phyloP scores from a whole-genome alignment of 2,888 invertebrate species.

The Leptopilina drosophilae region DNA sequence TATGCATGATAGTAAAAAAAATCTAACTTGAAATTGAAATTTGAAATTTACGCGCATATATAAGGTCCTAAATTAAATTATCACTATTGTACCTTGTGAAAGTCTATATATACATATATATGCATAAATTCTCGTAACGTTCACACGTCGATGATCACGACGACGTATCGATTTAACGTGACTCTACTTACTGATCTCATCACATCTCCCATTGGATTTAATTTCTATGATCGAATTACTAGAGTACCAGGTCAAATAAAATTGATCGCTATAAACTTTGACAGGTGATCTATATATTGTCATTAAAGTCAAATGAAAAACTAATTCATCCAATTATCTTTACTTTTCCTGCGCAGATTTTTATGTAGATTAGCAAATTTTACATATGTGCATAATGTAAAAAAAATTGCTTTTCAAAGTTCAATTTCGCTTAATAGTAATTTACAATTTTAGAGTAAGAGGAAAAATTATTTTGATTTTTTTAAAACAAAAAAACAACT shows the following conservation, averaged over 20 bases:
- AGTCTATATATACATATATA: not conserved
- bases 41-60: constrained; percentile 8
- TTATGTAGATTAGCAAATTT: no score
- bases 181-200: not conserved
- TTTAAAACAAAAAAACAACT: no score
- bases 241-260: constrained; percentile 12
- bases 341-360: no score
- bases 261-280: not conserved
- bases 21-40: not conserved
- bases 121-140: constrained; percentile 7
- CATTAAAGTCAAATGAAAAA: not conserved
- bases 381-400: no score
- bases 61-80: constrained; percentile 23
- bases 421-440: no score
- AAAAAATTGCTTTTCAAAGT: no score
- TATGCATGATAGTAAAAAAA: no score
- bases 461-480: no score
- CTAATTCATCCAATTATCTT: no score
- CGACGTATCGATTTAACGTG: constrained; percentile 15
- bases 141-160: constrained; percentile 13
- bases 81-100: constrained; percentile 13
- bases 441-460: no score
- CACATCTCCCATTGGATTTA: constrained; percentile 9
- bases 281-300: not conserved
- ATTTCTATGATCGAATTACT: constrained; percentile 23